Percentiles rank a stretch among this genome's conserved stretches.
Evolutionary conservation across 2,113 vertebrate species (phyloP).

Genomic region (Peromyscus leucopus): DNA sequence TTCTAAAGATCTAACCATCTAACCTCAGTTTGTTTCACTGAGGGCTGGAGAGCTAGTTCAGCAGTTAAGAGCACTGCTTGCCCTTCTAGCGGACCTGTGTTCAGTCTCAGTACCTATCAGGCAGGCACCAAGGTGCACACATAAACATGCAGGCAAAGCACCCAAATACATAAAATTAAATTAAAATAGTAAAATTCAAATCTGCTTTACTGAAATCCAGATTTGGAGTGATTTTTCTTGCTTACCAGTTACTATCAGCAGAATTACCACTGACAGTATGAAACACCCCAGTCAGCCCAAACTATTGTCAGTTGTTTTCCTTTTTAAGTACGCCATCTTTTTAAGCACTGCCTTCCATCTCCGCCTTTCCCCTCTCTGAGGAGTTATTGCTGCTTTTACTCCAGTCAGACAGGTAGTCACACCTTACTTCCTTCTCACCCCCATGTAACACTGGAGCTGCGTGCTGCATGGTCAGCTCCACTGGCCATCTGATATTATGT

Average conservation of each 20-base stretch:
- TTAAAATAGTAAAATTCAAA: background rate
- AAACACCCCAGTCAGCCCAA: background rate
- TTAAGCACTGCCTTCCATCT: background rate
- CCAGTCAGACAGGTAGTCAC: background rate
- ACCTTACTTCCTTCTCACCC: background rate
- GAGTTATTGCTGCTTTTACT: background rate
- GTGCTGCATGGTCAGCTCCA: background rate
- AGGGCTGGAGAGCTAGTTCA: background rate
- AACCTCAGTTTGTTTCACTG: background rate
- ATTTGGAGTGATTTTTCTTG: background rate
- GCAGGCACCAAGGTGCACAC: background rate
- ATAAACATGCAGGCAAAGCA: background rate
- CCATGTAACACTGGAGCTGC: background rate
- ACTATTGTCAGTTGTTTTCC: background rate
- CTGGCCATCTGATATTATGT: background rate
- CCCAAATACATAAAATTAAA: background rate
- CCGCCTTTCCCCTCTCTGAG: background rate
- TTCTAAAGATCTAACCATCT: background rate
- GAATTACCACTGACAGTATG: background rate
- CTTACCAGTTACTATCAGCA: background rate
- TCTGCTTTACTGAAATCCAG: background rate
- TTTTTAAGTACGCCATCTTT: background rate
- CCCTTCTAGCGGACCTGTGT: background rate
- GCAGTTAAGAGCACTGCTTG: background rate
- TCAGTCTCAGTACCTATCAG: background rate